phyloP scores from a whole-genome alignment of 2,888 invertebrate species.

The Orthosia incerta region DNA sequence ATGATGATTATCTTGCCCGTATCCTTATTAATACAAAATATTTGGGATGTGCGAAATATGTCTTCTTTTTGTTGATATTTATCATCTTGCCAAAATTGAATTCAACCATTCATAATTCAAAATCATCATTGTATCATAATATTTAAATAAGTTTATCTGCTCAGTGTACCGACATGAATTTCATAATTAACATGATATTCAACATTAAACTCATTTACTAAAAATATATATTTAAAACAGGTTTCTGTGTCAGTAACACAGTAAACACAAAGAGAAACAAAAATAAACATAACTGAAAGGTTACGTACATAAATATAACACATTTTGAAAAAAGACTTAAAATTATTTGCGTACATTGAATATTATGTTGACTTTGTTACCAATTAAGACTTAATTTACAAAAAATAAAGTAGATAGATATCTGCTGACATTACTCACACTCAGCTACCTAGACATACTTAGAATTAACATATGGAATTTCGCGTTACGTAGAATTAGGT shows the following conservation, averaged over 20 bases:
- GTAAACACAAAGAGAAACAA: not conserved
- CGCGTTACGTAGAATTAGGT: constrained; percentile 44
- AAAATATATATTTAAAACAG: constrained; percentile 11
- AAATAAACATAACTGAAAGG: not conserved
- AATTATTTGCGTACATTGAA: not conserved
- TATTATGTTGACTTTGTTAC: not conserved
- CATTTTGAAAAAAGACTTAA: not conserved
- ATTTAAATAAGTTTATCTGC: not conserved
- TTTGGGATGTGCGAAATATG: too few species aligned
- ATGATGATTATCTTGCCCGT: too few species aligned
- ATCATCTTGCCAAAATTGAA: too few species aligned
- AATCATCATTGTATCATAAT: too few species aligned
- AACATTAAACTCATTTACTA: not conserved
- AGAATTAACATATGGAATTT: constrained; percentile 21
- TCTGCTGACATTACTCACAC: not conserved
- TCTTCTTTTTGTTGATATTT: too few species aligned
- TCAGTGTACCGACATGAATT: not conserved
- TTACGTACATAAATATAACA: not conserved
- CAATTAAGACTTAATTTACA: constrained; percentile 7
- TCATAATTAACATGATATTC: not conserved
- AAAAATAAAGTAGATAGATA: not conserved
- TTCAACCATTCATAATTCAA: too few species aligned
- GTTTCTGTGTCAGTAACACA: constrained; percentile 32
- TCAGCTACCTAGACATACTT: constrained; percentile 26
- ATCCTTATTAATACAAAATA: too few species aligned